A percentile compares a stretch with the other conserved stretches of the same genome.
These are phyloP conservation scores for Bicyclus anynana DNA, from an alignment of 1,140 invertebrate genomes.

Conservation along the genomic window DNA sequence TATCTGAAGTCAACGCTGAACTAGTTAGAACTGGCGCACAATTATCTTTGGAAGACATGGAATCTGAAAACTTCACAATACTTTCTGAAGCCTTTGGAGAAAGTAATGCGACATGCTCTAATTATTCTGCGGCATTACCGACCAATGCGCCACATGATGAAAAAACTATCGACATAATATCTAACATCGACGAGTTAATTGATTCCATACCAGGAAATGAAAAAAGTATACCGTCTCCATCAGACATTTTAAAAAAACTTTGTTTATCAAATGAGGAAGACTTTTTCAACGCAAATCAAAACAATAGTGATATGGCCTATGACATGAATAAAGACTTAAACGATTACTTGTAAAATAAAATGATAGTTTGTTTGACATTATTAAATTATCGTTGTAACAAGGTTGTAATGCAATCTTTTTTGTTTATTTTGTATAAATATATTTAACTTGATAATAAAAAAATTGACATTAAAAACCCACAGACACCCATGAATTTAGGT, in stretches of 20 bases:
- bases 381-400: no score
- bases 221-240: slow-evolving; percentile 71
- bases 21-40: slow-evolving; percentile 61
- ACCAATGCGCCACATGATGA: slow-evolving; percentile 4
- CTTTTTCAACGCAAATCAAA: slow-evolving; percentile 11
- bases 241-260: slow-evolving; percentile 75
- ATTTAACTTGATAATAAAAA: no score
- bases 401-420: no score
- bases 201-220: slow-evolving; percentile 49
- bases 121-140: slow-evolving; percentile 10
- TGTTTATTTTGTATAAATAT: no score
- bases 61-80: slow-evolving; percentile 62
- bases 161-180: slow-evolving; percentile 27
- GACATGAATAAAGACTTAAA: slow-evolving; percentile 38
- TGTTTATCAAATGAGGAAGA: slow-evolving; percentile 59
- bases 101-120: slow-evolving; percentile 15
- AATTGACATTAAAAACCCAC: no score
- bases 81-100: slow-evolving; percentile 44
- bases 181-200: slow-evolving; percentile 52
- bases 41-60: slow-evolving; percentile 68
- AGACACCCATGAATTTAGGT: no score
- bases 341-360: slow-evolving; percentile 29
- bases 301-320: slow-evolving; percentile 1
- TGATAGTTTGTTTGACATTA: neutral
- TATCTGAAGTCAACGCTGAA: slow-evolving; percentile 65